Base-by-base conservation (phyloP, 1,140 invertebrate species). In the Anoplophora glabripennis region DNA sequence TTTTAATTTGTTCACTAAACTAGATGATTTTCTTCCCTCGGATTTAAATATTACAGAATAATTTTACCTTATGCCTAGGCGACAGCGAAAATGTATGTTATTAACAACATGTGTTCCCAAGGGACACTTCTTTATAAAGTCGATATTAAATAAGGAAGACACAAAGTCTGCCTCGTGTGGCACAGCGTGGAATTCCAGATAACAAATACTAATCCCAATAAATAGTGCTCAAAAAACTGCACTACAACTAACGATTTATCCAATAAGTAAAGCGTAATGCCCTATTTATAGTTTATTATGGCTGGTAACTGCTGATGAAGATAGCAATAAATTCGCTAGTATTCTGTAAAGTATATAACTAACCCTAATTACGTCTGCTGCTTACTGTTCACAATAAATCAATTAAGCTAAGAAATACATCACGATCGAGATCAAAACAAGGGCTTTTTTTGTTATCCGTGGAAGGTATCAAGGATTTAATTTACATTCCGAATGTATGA, bases 321-420 rank as follows among this genome's bases (percentile, higher is more conserved):
- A 46, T 46, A 46, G 44, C 44, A 46, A 46, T 46, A 46, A 46
- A 46, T 46, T 18, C 18, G 15, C 44, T 46, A 46, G 44, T 21
- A 46, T 46, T 46, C 44, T 46, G 12, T 46, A 18, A 28, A 46
- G 18, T 46, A 46, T 21, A 46, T 46, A 46, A 46, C 44, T 46
- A 46, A 46, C 28, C 18, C 44, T 46, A 46, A 46, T 46, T 46
- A 46, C 17, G 44, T 46, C 18, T 17, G 28, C 17, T 46, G 44
- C 44, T 46, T 46, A 46, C 44, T 46, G 44, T 46, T 21, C 44
- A 46, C 44, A 46, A 46, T 46, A 46, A 46, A 46, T 46, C 44
- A 46, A 46, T 46, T 46, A 46, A 28, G 17, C 28, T 28, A 28
- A 28, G 21, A 28, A 28, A 28, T 28, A 28, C 21, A 28, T 28